A percentile compares a stretch with the other conserved stretches of the same genome.
Evolutionary conservation across 2,888 invertebrate species (phyloP).

Genomic region (Pedicia rivosa): DNA sequence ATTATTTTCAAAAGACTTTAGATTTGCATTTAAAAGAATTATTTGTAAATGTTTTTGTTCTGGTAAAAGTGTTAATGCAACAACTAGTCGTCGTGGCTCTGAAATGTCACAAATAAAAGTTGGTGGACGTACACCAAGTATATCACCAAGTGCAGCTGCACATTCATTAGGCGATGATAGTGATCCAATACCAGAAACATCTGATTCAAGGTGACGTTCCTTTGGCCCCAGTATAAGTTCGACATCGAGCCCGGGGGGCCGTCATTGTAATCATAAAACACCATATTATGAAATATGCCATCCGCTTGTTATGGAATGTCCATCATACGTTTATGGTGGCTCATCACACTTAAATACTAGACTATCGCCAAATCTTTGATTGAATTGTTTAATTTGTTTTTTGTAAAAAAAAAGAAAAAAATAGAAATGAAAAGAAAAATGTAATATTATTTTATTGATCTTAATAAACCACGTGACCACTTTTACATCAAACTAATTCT

Average conservation of each 20-base stretch:
- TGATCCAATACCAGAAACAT: constrained; percentile 33
- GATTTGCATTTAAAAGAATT: constrained; percentile 85
- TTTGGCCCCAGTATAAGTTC: constrained; percentile 18
- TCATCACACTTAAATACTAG: constrained; percentile 1
- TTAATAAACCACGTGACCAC: too few species aligned
- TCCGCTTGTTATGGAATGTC: constrained; percentile 30
- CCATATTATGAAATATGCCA: constrained; percentile 31
- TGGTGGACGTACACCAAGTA: constrained; percentile 36
- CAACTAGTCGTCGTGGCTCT: constrained; percentile 36
- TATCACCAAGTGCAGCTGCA: constrained; percentile 34
- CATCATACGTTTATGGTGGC: constrained; percentile 17
- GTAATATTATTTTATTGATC: too few species aligned
- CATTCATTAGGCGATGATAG: constrained; percentile 40
- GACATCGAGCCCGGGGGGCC: constrained; percentile 20
- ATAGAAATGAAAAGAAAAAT: too few species aligned
- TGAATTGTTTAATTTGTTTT: constrained; percentile 3
- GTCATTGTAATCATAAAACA: constrained; percentile 22
- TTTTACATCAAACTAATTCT: too few species aligned
- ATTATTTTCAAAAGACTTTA: constrained; percentile 86
- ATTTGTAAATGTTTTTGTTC: constrained; percentile 73
- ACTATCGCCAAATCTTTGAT: constrained; percentile 4
- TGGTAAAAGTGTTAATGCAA: constrained; percentile 26
- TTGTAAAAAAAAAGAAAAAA: too few species aligned
- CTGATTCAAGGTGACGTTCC: constrained; percentile 40
- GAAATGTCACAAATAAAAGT: constrained; percentile 39